These are phyloP conservation scores for Fopius arisanus DNA, from an alignment of 1,140 invertebrate species.

Conservation along the genomic window DNA sequence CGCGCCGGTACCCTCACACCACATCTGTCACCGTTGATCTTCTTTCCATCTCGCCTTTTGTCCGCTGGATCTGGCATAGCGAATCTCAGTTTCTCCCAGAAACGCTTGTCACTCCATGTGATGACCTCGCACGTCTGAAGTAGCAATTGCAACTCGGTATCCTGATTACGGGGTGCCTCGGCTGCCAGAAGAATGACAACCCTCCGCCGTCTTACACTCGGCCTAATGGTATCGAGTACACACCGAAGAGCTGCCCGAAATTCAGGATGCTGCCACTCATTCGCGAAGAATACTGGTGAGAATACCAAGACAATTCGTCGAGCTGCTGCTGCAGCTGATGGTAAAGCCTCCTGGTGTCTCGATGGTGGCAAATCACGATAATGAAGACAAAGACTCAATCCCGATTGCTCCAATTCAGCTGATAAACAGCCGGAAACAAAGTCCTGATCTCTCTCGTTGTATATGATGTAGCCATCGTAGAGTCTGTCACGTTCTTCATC, in stretches of 20 bases:
- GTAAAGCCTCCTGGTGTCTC: conserved; percentile 75
- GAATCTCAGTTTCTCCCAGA: conserved; percentile 90
- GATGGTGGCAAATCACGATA: conserved; percentile 77
- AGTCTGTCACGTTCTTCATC: conserved; percentile 76
- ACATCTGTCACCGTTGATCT: conserved; percentile 39
- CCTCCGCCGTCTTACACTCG: conserved; percentile 73
- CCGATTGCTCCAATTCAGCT: conserved; percentile 79
- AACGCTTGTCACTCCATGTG: conserved; percentile 84
- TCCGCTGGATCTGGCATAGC: conserved; percentile 78
- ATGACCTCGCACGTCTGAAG: conserved; percentile 86
- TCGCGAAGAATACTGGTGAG: conserved; percentile 76
- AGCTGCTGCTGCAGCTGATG: conserved; percentile 80
- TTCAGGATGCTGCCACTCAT: conserved; percentile 78
- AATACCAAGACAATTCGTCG: conserved; percentile 77
- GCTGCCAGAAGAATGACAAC: conserved; percentile 79
- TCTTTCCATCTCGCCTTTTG: conserved; percentile 54
- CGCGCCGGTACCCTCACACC: conserved; percentile 61
- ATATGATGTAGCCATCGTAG: conserved; percentile 88
- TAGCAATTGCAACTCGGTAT: conserved; percentile 83
- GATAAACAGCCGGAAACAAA: conserved; percentile 81
- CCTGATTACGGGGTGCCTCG: conserved; percentile 71
- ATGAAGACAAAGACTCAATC: conserved; percentile 77
- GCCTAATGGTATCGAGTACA: conserved; percentile 74
- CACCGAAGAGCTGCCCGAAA: conserved; percentile 76
- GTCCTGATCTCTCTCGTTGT: conserved; percentile 84